Evolutionary conservation across 2,888 invertebrate genomes (phyloP).

Genomic region (Brachypalpus laphriformis): DNA sequence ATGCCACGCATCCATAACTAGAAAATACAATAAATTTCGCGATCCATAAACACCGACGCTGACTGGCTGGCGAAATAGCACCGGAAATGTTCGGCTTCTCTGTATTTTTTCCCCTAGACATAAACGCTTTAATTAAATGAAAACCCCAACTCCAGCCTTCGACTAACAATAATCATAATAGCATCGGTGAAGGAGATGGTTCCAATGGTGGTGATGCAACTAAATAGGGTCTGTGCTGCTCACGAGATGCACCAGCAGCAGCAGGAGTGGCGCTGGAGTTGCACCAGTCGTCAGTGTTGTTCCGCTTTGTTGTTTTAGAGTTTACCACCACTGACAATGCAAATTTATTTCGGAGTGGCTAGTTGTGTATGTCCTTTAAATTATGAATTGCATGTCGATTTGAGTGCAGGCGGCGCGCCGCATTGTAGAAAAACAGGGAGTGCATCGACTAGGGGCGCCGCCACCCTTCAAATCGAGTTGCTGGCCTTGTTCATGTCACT

Average conservation of each 20-base stretch:
- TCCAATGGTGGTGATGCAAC: background rate
- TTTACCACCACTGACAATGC: background rate
- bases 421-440: conserved; percentile 1
- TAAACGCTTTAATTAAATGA: conserved; percentile 62
- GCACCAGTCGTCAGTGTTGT: background rate
- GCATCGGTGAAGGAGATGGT: background rate
- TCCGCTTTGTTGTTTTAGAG: conserved; percentile 13
- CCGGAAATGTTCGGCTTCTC: background rate
- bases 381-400: conserved; percentile 62
- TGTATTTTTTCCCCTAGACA: conserved; percentile 9
- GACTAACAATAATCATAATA: conserved; percentile 64
- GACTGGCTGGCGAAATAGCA: conserved; percentile 25
- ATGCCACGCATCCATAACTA: conserved; percentile 16
- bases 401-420: conserved; percentile 20
- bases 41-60: conserved; percentile 43
- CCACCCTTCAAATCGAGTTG: background rate
- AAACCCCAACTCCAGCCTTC: conserved; percentile 37
- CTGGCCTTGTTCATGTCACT: conserved; percentile 48
- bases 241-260: conserved; percentile 11
- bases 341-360: conserved; percentile 33
- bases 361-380: conserved; percentile 36
- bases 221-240: conserved; percentile 4
- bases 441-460: background rate
- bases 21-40: conserved; percentile 53
- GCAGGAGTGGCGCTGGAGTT: background rate